Conservation (phyloP, 2,888 invertebrate species). For the Trypoxylon attenuatum region DNA sequence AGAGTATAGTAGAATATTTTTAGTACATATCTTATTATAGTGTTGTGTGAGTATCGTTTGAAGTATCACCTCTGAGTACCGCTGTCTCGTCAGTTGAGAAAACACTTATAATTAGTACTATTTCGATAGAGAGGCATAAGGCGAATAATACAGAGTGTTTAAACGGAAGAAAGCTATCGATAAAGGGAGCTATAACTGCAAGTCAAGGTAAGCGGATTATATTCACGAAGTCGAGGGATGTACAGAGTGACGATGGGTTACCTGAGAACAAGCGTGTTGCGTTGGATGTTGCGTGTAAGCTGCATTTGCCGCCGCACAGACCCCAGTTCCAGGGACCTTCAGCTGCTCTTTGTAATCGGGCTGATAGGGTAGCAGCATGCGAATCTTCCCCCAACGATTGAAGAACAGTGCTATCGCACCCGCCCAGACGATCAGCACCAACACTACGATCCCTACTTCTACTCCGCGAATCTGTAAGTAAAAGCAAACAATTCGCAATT, state of each 20-base stretch:
- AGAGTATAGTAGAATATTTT: too few relatives aligned
- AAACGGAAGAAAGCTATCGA: too few relatives aligned
- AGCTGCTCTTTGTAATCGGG: conserved; percentile 94
- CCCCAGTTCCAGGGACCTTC: conserved; percentile 85
- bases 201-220: not conserved
- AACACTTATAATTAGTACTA: too few relatives aligned
- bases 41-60: too few relatives aligned
- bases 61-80: too few relatives aligned
- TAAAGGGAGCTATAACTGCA: too few relatives aligned
- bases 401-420: conserved; percentile 93
- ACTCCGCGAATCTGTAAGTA: conserved; percentile 86
- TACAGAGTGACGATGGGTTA: conserved; percentile 63
- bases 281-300: conserved; percentile 78
- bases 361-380: conserved; percentile 93
- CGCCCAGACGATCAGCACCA: conserved; percentile 91
- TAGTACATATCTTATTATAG: too few relatives aligned
- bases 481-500: conserved; percentile 52
- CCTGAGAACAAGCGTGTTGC: conserved; percentile 80
- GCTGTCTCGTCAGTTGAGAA: too few relatives aligned
- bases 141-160: too few relatives aligned
- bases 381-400: conserved; percentile 96
- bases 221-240: conserved; percentile 3
- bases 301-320: conserved; percentile 79
- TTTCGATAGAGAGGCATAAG: too few relatives aligned
- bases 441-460: conserved; percentile 91